Percentiles rank a stretch among this genome's conserved stretches.
Conservation (phyloP, 2,888 invertebrate species). For the Parnassius glacialis region DNA sequence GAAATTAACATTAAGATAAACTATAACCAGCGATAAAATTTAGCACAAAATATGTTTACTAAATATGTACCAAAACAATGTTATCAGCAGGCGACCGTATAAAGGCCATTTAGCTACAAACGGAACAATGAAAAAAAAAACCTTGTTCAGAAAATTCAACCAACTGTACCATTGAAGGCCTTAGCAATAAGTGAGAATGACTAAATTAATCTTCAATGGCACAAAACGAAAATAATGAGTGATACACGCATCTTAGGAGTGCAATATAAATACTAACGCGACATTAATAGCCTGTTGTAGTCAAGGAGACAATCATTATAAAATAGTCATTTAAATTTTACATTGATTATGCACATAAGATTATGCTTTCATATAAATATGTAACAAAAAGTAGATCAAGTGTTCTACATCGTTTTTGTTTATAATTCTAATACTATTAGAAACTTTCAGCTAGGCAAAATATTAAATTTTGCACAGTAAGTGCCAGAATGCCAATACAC, state of each 20-base stretch:
- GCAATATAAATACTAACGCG: slow-evolving; percentile 5
- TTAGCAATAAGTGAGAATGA: slow-evolving; percentile 44
- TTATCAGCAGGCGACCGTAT: slow-evolving; percentile 27
- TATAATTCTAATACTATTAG: too few species aligned
- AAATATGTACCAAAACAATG: slow-evolving; percentile 20
- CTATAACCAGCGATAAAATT: neutral
- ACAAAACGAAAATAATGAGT: slow-evolving; percentile 47
- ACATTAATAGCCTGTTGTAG: slow-evolving; percentile 3
- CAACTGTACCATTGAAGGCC: slow-evolving; percentile 52
- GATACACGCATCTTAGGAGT: slow-evolving; percentile 40
- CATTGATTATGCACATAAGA: neutral
- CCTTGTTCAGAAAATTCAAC: slow-evolving; percentile 46
- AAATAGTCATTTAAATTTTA: slow-evolving; percentile 5
- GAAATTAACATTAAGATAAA: too few species aligned
- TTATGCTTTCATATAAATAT: slow-evolving; percentile 2
- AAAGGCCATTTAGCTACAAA: slow-evolving; percentile 25
- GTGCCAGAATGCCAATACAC: too few species aligned
- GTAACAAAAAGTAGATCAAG: too few species aligned
- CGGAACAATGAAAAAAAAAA: slow-evolving; percentile 32
- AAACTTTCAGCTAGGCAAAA: too few species aligned
- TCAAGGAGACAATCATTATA: slow-evolving; percentile 14
- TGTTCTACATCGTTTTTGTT: too few species aligned
- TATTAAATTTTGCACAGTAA: too few species aligned
- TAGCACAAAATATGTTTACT: neutral
- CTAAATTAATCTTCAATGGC: slow-evolving; percentile 63